Base-by-base conservation (phyloP, 2,888 invertebrate species). In the Ormia ochracea region DNA sequence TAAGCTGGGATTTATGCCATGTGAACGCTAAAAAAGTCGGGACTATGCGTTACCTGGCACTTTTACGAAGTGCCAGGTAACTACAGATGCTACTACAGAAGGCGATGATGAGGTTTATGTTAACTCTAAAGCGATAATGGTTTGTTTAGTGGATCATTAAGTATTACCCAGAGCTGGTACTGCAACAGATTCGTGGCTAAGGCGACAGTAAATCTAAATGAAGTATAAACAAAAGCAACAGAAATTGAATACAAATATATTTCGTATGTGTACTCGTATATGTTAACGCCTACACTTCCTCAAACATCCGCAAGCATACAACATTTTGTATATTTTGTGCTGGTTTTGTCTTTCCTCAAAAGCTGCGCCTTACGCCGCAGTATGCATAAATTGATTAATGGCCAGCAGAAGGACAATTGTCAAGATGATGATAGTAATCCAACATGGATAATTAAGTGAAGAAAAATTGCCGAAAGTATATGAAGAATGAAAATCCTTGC, bases 171-270 rank as follows among this genome's bases (percentile, higher is more conserved):
- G 14, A 17, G 38, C 43, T 45, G 14, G 19, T 63, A 19, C 45
- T 65, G 65, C 36, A 54, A 52, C 36, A 65, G 52, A 70, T 70
- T 75, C 79, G 72, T 80, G 75, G 75, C 72, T 80, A 75, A 80
- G 79, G 74, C 75, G 79, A 72, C 75, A 75, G 70, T 80, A 80
- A 80, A 72, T 80, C 79, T 80, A 66, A 72, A 61, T 52, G n/a
- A 52, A 36, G 33, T 45, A 54, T 43, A 43, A 54, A 38, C 75
- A 76, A 54, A 41, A 43, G 21, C 23, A 41, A 50, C 41, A 17
- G 43, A 33, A 68, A 61, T 69, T 43, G 69, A 68, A 69, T 73
- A 56, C 38, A 43, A 59, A 70, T 61, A 28, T 48, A 19, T 10
- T 36, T 38, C 23, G 4, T 38, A 12, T 19, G 28, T 59, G 50